These are phyloP conservation scores for Agrypnia vestita DNA, from an alignment of 1,140 invertebrate species.

Conservation along the genomic window DNA sequence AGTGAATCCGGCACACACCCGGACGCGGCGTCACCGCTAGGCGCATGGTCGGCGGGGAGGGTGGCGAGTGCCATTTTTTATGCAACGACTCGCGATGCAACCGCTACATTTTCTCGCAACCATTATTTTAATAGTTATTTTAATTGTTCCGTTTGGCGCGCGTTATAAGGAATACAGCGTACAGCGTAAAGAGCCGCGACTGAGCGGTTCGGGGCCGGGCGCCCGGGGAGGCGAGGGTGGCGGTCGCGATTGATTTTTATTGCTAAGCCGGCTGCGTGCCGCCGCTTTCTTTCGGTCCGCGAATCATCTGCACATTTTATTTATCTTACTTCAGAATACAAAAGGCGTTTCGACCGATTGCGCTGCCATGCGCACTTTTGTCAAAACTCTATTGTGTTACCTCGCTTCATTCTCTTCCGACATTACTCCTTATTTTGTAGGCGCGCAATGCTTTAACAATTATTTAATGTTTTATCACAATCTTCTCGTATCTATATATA, in stretches of 20 bases:
- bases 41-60: slow-evolving; percentile 73
- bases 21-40: slow-evolving; percentile 71
- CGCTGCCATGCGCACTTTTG: slow-evolving; percentile 38
- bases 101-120: slow-evolving; percentile 61
- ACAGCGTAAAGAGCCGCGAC: slow-evolving; percentile 63
- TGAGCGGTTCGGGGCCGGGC: slow-evolving; percentile 19
- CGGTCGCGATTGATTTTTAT: slow-evolving; percentile 74
- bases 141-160: too few relatives aligned
- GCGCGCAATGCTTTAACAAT: too few relatives aligned
- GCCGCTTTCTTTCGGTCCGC: slow-evolving; percentile 70
- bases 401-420: slow-evolving; percentile 5
- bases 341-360: slow-evolving; percentile 34
- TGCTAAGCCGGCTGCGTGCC: slow-evolving; percentile 72
- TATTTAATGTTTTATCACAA: too few relatives aligned
- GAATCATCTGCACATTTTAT: slow-evolving; percentile 62
- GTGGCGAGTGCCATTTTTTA: slow-evolving; percentile 70
- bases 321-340: slow-evolving; percentile 42
- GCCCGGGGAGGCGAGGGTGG: slow-evolving; percentile 35
- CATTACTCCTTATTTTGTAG: neutral
- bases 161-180: too few relatives aligned
- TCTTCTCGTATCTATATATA: too few relatives aligned
- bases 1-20: slow-evolving; percentile 68
- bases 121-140: slow-evolving; percentile 30
- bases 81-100: slow-evolving; percentile 71
- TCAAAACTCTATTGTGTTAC: neutral